These are phyloP conservation scores for Epinephelus cyanopodus DNA, from an alignment of 2,113 vertebrate genomes.

Conservation along the genomic window DNA sequence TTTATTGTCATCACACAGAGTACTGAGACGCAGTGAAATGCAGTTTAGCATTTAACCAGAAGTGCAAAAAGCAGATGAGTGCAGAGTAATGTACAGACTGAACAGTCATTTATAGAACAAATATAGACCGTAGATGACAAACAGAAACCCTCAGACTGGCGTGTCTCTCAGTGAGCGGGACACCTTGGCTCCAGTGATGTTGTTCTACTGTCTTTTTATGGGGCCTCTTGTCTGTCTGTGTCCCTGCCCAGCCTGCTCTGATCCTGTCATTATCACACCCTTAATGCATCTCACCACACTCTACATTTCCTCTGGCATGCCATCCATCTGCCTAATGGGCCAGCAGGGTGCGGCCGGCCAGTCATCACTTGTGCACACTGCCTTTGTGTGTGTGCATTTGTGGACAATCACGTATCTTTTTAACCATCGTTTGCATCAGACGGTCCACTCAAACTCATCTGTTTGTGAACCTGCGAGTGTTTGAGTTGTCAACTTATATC, in stretches of 20 bases:
- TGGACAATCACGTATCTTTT: constrained; percentile 17
- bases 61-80: not conserved
- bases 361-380: constrained; percentile 59
- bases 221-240: constrained; percentile 38
- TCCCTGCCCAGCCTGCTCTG: constrained; percentile 41
- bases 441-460: not conserved
- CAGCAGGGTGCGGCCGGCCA: constrained; percentile 66
- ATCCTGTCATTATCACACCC: constrained; percentile 73
- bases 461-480: constrained; percentile 7
- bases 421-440: not conserved
- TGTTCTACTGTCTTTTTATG: constrained; percentile 42
- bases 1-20: too few species aligned
- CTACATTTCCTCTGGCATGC: constrained; percentile 69
- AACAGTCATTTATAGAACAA: not conserved
- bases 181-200: constrained; percentile 54
- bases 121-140: not conserved
- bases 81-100: not conserved
- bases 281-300: constrained; percentile 79
- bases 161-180: not conserved
- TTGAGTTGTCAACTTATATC: not conserved
- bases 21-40: too few species aligned
- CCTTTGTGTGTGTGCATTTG: constrained; percentile 34
- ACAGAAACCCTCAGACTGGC: not conserved
- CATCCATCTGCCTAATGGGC: constrained; percentile 81
- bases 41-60: too few species aligned